Conservation (phyloP, 1,140 invertebrate genomes). For the Lethrus apterus region DNA sequence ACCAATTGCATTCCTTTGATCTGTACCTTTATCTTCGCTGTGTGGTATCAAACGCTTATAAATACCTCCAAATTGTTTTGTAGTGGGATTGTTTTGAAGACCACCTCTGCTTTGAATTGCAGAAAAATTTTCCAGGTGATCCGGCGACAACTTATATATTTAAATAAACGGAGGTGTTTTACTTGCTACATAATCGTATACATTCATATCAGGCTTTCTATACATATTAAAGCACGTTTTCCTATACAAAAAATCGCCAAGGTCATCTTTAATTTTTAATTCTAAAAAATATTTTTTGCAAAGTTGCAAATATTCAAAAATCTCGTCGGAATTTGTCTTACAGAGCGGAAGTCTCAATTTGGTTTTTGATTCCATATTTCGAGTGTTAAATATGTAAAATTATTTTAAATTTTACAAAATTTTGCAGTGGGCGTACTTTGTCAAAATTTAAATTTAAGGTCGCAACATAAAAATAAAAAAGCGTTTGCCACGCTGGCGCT, state of each 20-base stretch:
- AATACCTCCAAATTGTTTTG: slow-evolving; percentile 18
- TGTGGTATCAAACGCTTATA: slow-evolving; percentile 19
- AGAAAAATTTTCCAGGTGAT: slow-evolving; percentile 23
- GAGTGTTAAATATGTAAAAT: slow-evolving; percentile 34
- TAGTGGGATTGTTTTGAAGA: slow-evolving; percentile 23
- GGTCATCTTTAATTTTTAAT: slow-evolving; percentile 15
- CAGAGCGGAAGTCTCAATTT: slow-evolving; percentile 19
- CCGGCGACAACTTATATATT: slow-evolving; percentile 19
- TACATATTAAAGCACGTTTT: slow-evolving; percentile 31
- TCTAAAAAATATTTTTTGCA: slow-evolving; percentile 20
- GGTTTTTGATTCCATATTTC: slow-evolving; percentile 19
- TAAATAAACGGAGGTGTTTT: slow-evolving; percentile 8
- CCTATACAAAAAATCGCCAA: slow-evolving; percentile 15
- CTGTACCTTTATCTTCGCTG: slow-evolving; percentile 9
- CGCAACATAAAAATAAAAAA: slow-evolving; percentile 17
- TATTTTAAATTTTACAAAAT: slow-evolving; percentile 30
- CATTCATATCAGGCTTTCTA: slow-evolving; percentile 25
- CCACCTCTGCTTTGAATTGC: slow-evolving; percentile 18
- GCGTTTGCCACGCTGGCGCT: slow-evolving; percentile 28
- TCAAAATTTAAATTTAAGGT: slow-evolving; percentile 24
- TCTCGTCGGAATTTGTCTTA: slow-evolving; percentile 15
- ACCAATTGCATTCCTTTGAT: slow-evolving; percentile 16
- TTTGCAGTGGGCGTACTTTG: slow-evolving; percentile 23
- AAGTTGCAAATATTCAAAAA: slow-evolving; percentile 18
- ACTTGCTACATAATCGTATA: slow-evolving; percentile 25